Evolutionary conservation across 2,113 vertebrate genomes (phyloP).

Genomic region (Ptychochromis oligacanthus): DNA sequence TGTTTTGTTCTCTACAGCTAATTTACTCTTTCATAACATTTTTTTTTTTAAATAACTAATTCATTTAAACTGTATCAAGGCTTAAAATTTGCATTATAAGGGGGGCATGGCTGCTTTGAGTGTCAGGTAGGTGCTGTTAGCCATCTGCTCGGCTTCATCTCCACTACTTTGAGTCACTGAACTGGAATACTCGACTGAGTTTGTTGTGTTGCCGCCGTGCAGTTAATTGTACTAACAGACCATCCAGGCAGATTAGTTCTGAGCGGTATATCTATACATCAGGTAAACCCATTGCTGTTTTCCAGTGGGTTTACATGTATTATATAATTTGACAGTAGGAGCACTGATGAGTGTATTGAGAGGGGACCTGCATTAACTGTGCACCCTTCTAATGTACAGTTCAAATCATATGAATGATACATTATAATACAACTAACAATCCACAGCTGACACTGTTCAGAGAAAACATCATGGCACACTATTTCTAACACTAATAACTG

Average conservation of each 20-base stretch:
- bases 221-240: neutral
- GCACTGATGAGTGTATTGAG: neutral
- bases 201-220: neutral
- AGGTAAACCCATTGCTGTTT: neutral
- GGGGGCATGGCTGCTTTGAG: neutral
- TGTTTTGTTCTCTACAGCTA: neutral
- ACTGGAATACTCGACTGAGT: neutral
- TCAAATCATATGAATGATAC: neutral
- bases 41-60: neutral
- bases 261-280: neutral
- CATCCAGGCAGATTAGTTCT: neutral
- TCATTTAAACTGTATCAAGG: neutral
- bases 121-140: neutral
- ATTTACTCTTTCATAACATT: neutral
- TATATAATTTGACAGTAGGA: neutral
- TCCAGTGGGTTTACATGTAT: neutral
- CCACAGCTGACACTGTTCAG: neutral
- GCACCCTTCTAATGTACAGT: neutral
- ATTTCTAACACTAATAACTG: neutral
- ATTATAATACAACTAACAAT: neutral
- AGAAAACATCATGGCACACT: no score
- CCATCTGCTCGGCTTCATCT: neutral
- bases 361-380: neutral
- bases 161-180: neutral
- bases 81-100: neutral